Percentiles rank a stretch among this genome's conserved stretches.
These are phyloP conservation scores for Bufotes viridis DNA, from an alignment of 2,797 vertebrate genomes.

Conservation along the genomic window DNA sequence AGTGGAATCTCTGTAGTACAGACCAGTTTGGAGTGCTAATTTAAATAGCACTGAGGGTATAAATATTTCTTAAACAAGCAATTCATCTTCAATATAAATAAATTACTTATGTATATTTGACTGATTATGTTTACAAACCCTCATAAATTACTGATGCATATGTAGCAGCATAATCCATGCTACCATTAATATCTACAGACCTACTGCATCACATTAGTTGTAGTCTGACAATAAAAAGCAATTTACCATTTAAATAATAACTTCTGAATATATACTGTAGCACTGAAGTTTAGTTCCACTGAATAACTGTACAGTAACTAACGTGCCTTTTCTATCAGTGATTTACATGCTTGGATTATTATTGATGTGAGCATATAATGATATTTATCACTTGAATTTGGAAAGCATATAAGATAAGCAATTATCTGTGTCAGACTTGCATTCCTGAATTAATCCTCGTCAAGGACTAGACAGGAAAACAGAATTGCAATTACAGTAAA, in stretches of 20 bases:
- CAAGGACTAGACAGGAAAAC: slow-evolving; percentile 6
- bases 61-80: background rate
- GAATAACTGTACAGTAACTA: slow-evolving; percentile 16
- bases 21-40: background rate
- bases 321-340: background rate
- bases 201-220: slow-evolving; percentile 19
- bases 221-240: slow-evolving; percentile 10
- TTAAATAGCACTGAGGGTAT: background rate
- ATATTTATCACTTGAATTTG: slow-evolving; percentile 38
- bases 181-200: slow-evolving; percentile 22
- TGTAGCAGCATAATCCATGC: background rate
- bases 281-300: background rate
- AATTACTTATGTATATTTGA: slow-evolving; percentile 33
- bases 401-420: slow-evolving; percentile 34
- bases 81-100: slow-evolving; percentile 39
- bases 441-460: slow-evolving; percentile 11
- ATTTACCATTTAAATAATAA: slow-evolving; percentile 15
- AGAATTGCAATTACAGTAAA: slow-evolving; percentile 23
- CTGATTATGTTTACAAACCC: slow-evolving; percentile 32
- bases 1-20: background rate
- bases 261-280: background rate
- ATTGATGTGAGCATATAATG: slow-evolving; percentile 27
- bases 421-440: slow-evolving; percentile 1
- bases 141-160: slow-evolving; percentile 18
- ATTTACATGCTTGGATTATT: slow-evolving; percentile 36